Conservation (phyloP, 2,888 invertebrate species). For the Mystacides longicornis region DNA sequence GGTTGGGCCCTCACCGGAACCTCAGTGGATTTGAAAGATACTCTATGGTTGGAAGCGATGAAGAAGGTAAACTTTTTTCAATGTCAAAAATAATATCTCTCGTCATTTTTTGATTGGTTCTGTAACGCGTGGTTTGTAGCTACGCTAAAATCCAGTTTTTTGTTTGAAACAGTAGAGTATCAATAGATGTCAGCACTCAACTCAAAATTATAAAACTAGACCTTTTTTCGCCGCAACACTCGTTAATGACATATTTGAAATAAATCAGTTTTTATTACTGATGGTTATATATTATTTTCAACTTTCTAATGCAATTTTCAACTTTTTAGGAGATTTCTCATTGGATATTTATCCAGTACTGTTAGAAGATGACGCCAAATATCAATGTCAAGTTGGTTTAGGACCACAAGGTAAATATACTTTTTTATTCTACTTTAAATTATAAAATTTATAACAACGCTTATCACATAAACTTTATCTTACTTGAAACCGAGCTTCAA, state of each 20-base stretch:
- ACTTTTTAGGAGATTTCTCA: conserved; percentile 75
- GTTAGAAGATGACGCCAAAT: conserved; percentile 87
- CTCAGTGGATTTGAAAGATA: conserved; percentile 89
- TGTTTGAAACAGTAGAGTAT: too few species aligned
- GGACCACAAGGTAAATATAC: conserved; percentile 50
- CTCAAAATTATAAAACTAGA: too few species aligned
- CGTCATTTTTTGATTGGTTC: too few species aligned
- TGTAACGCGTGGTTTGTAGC: too few species aligned
- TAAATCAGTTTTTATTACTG: too few species aligned
- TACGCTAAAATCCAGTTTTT: too few species aligned
- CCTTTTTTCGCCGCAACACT: too few species aligned
- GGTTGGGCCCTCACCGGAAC: conserved; percentile 84
- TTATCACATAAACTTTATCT: too few species aligned
- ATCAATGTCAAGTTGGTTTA: conserved; percentile 91
- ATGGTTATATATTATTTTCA: too few species aligned
- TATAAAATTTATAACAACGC: neutral
- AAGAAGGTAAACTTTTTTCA: conserved; percentile 66
- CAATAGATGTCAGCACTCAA: too few species aligned
- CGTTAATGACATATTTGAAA: too few species aligned
- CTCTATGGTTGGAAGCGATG: conserved; percentile 92
- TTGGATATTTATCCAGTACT: conserved; percentile 84
- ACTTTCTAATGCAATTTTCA: neutral
- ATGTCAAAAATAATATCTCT: neutral
- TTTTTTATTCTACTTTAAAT: neutral
- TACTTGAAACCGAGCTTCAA: too few species aligned